phyloP scores from a whole-genome alignment of 2,113 vertebrate species.

The Miniopterus natalensis region DNA sequence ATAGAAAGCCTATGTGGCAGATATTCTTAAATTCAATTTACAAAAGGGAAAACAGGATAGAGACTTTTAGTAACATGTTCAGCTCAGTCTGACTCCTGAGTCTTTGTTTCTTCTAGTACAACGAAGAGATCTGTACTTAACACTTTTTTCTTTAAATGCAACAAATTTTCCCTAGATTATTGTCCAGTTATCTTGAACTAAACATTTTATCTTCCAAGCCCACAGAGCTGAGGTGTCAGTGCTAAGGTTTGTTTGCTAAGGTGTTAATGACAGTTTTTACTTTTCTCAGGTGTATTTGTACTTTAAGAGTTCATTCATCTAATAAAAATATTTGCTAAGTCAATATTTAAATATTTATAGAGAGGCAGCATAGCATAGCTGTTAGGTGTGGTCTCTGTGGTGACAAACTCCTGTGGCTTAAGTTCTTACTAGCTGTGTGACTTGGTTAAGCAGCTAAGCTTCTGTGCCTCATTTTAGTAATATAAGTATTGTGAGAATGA shows the following conservation, averaged over 20 bases:
- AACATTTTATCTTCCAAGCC: neutral
- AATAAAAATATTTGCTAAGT: neutral
- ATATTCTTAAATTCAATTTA: neutral
- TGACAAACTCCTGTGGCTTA: neutral
- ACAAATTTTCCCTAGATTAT: neutral
- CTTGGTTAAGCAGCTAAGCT: neutral
- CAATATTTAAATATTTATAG: neutral
- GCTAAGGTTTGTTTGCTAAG: neutral
- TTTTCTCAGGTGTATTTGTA: neutral
- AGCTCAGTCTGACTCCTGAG: neutral
- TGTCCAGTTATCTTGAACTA: neutral
- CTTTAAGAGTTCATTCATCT: neutral
- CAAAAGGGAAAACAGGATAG: neutral
- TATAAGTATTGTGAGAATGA: neutral
- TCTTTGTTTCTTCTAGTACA: neutral
- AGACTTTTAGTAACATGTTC: neutral
- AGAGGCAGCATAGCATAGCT: neutral
- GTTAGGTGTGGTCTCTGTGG: neutral
- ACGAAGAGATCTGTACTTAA: neutral
- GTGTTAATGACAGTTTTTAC: neutral
- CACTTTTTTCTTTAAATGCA: neutral
- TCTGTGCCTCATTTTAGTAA: neutral
- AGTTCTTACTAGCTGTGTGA: neutral
- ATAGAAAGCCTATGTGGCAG: neutral
- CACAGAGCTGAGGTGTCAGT: neutral